Evolutionary conservation across 2,113 vertebrate species (phyloP).

Genomic region (Scomber japonicus): DNA sequence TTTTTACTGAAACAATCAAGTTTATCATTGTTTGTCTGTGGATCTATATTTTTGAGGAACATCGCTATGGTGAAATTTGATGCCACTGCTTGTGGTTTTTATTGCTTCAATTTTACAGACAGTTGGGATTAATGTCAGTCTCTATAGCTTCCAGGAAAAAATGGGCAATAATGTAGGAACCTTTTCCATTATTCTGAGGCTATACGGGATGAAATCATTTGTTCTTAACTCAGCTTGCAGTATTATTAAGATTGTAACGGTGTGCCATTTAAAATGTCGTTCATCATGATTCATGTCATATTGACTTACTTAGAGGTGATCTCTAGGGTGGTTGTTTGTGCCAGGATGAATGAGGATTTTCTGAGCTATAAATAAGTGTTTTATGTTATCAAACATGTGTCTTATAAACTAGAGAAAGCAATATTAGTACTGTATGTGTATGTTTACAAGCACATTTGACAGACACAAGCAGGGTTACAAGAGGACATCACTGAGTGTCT

Average conservation of each 20-base stretch:
- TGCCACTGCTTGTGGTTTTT: slow-evolving; percentile 82
- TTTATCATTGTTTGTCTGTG: slow-evolving; percentile 82
- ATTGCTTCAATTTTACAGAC: slow-evolving; percentile 88
- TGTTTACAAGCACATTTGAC: slow-evolving; percentile 35
- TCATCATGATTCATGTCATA: slow-evolving; percentile 80
- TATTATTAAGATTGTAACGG: slow-evolving; percentile 79
- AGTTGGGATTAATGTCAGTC: slow-evolving; percentile 86
- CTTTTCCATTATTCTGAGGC: slow-evolving; percentile 78
- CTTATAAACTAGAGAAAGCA: slow-evolving; percentile 47
- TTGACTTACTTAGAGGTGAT: slow-evolving; percentile 73
- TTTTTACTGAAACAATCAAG: slow-evolving; percentile 84
- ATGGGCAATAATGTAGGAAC: slow-evolving; percentile 81
- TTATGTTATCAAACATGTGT: slow-evolving; percentile 42
- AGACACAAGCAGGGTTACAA: slow-evolving; percentile 40
- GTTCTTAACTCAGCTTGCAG: slow-evolving; percentile 76
- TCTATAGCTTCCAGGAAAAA: slow-evolving; percentile 82
- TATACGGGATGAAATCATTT: slow-evolving; percentile 77
- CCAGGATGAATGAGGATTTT: slow-evolving; percentile 50
- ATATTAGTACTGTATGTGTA: not conserved
- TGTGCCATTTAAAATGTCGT: slow-evolving; percentile 74
- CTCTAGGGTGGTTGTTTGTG: slow-evolving; percentile 57
- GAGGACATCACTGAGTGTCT: slow-evolving; percentile 22
- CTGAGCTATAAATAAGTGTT: slow-evolving; percentile 68
- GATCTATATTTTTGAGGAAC: slow-evolving; percentile 84
- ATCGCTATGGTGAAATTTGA: slow-evolving; percentile 80